Base-by-base conservation (phyloP, 2,797 vertebrate species). In the Gobio occitaniae region DNA sequence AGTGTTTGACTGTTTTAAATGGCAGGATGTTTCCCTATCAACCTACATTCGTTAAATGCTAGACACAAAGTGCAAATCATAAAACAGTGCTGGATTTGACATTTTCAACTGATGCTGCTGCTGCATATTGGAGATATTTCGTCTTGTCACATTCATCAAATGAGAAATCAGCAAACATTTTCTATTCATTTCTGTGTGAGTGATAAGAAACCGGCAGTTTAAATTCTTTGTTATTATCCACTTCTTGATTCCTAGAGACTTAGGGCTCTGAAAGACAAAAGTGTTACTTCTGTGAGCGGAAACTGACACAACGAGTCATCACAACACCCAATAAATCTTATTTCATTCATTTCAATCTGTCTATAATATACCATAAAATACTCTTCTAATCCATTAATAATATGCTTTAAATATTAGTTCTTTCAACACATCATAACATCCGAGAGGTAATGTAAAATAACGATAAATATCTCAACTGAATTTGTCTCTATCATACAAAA, bases 81-180 rank as follows among this genome's bases (percentile, higher is more conserved):
- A 86, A 36, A 79, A 74, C 54, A 85, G 41, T 77, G 84, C 47
- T 85, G 86, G 69, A 86, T 44, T 25, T 72, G 47, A 86, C 81
- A 80, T 66, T 82, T 81, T 84, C 69, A 76, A 86, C 69, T 29
- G 32, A 66, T 77, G 76, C 10, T 87, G 91, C 80, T 88, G 91
- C 80, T 88, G 86, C 85, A 72, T 88, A 78, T 83, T 16, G 83
- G 63, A 38, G 76, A 82, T 86, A 90, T 80, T 70, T 83, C 70
- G 47, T 80, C 80, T 90, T 71, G 89, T 89, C 21, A 92, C 91
- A 89, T 91, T 91, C 89, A 91, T 86, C 90, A 65, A 82, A 83
- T 89, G 86, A 93, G 74, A 50, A 69, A 56, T 48, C 69, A 74
- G 41, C 44, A 2, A 63, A 72, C 25, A 75, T 29, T 41, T n/a